A percentile compares a stretch with the other conserved stretches of the same genome.
Conservation (phyloP, 2,113 vertebrate genomes). For the Mustelus asterias region DNA sequence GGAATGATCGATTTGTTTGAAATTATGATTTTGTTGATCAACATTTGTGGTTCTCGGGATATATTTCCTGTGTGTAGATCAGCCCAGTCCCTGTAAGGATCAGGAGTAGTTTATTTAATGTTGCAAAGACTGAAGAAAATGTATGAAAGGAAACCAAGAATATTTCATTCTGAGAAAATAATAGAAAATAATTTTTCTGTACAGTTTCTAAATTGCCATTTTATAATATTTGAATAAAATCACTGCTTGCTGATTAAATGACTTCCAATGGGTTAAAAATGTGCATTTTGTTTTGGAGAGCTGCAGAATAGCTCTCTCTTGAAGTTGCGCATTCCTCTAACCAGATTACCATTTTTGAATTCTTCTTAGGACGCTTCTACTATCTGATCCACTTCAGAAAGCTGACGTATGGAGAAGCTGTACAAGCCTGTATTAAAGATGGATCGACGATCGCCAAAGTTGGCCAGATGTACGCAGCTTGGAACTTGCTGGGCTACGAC, state of each 20-base stretch:
- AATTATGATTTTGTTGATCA: neutral
- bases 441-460: conserved; percentile 84
- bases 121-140: neutral
- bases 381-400: conserved; percentile 80
- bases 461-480: conserved; percentile 85
- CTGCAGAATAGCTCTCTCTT: neutral
- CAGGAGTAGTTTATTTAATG: neutral
- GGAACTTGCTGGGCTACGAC: conserved; percentile 84
- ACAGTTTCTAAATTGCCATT: neutral
- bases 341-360: neutral
- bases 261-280: neutral
- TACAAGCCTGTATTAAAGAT: conserved; percentile 73
- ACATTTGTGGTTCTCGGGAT: neutral
- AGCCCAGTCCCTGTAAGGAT: neutral
- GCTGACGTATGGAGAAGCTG: conserved; percentile 75
- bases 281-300: neutral
- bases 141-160: neutral
- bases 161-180: neutral
- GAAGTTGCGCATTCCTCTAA: neutral
- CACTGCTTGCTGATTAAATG: neutral
- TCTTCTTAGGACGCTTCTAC: conserved; percentile 71
- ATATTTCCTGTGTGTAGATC: neutral
- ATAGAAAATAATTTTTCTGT: neutral
- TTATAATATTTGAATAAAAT: neutral
- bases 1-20: neutral